Evolutionary conservation across 2,797 vertebrate species (phyloP).

Genomic region (Eulemur mongoz): DNA sequence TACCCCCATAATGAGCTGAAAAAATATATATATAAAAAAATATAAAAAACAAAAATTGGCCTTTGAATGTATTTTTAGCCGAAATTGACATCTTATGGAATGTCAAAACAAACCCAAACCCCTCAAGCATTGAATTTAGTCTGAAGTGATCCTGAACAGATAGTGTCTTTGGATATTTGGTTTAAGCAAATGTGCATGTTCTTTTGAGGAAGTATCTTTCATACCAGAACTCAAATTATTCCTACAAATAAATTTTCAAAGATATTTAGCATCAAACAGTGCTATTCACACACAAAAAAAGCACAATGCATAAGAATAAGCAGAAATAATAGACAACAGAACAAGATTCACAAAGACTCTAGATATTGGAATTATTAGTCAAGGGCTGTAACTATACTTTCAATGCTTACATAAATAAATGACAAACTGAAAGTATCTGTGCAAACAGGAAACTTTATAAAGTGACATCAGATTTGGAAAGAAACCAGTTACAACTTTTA

Average conservation of each 20-base stretch:
- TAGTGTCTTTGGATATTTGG: neutral
- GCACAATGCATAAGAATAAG: neutral
- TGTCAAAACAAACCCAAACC: neutral
- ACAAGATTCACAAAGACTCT: neutral
- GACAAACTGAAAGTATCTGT: neutral
- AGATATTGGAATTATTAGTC: constrained; percentile 19
- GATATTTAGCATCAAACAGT: neutral
- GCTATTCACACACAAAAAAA: constrained; percentile 18
- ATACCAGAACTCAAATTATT: constrained; percentile 21
- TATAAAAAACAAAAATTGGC: neutral
- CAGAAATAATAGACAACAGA: constrained; percentile 14
- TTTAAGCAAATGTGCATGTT: constrained; percentile 39
- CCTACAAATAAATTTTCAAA: constrained; percentile 4
- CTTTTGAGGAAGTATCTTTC: neutral
- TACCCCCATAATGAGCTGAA: no score
- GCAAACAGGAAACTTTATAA: neutral
- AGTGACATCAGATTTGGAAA: constrained; percentile 30
- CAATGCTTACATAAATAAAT: constrained; percentile 34
- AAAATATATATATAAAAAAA: no score
- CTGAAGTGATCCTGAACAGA: constrained; percentile 17
- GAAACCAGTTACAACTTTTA: neutral
- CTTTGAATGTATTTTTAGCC: constrained; percentile 43
- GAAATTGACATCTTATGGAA: neutral
- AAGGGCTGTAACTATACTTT: neutral
- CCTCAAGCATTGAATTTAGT: neutral